phyloP scores from a whole-genome alignment of 2,113 vertebrate species.

The Spermophilus dauricus region DNA sequence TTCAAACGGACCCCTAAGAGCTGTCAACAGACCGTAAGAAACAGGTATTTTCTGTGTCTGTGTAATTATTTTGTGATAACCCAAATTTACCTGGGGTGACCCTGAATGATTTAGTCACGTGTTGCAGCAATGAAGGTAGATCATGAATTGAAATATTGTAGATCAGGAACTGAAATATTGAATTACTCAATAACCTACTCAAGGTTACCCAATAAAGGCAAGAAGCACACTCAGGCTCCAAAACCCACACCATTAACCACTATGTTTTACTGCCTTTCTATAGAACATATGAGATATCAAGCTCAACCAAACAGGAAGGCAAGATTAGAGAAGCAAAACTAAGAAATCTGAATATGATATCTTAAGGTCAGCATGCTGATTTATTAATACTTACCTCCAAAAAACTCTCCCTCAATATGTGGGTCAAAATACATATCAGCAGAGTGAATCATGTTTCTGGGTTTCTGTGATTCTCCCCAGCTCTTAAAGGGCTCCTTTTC shows the following conservation, averaged over 20 bases:
- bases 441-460: background rate
- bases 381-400: conserved; percentile 71
- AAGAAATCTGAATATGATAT: background rate
- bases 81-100: no score
- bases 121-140: background rate
- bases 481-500: conserved; percentile 3
- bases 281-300: background rate
- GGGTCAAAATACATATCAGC: background rate
- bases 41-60: no score
- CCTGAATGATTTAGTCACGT: no score
- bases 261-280: background rate
- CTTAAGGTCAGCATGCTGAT: background rate
- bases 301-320: background rate
- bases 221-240: background rate
- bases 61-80: no score
- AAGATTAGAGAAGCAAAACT: background rate
- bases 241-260: background rate
- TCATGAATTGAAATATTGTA: conserved; percentile 1
- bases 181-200: background rate
- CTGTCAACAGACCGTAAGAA: no score
- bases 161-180: background rate
- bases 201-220: background rate
- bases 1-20: no score
- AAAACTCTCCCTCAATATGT: background rate
- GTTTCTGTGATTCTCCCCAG: background rate